phyloP scores from a whole-genome alignment of 2,113 vertebrate species.

The Cyprinodon brontotheroides region DNA sequence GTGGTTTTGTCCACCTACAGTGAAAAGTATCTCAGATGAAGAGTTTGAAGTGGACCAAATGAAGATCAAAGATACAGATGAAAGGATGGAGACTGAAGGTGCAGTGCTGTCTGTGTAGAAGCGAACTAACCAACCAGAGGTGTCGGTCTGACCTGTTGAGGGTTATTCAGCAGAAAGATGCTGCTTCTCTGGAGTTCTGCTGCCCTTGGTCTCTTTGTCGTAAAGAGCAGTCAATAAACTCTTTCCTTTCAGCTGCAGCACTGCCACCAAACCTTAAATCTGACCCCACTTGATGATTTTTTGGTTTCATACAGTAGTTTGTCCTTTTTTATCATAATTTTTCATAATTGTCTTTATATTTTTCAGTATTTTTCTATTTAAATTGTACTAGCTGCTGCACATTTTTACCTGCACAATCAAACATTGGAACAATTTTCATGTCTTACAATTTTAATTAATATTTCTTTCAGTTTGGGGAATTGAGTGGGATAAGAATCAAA shows the following conservation, averaged over 20 bases:
- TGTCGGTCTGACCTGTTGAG: not conserved
- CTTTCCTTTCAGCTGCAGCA: no score
- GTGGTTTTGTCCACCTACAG: constrained; percentile 6
- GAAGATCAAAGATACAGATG: constrained; percentile 10
- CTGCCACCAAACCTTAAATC: not conserved
- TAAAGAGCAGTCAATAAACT: not conserved
- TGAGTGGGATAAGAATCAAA: constrained; percentile 80
- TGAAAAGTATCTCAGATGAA: constrained; percentile 21
- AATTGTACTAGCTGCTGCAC: not conserved
- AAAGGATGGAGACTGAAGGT: constrained; percentile 53
- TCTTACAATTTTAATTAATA: not conserved
- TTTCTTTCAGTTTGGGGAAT: constrained; percentile 51
- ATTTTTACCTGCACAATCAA: not conserved
- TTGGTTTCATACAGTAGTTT: no score
- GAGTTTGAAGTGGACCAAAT: constrained; percentile 13
- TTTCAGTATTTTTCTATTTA: not conserved
- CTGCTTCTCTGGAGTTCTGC: not conserved
- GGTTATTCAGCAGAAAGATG: not conserved
- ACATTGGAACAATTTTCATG: not conserved
- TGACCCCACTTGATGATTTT: not conserved
- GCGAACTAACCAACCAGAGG: not conserved
- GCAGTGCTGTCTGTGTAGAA: not conserved
- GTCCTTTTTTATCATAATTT: no score
- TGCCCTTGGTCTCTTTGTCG: not conserved
- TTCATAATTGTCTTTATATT: no score